Percentiles rank a stretch among this genome's conserved stretches.
Conservation (phyloP, 2,797 vertebrate species). For the Carduelis carduelis region DNA sequence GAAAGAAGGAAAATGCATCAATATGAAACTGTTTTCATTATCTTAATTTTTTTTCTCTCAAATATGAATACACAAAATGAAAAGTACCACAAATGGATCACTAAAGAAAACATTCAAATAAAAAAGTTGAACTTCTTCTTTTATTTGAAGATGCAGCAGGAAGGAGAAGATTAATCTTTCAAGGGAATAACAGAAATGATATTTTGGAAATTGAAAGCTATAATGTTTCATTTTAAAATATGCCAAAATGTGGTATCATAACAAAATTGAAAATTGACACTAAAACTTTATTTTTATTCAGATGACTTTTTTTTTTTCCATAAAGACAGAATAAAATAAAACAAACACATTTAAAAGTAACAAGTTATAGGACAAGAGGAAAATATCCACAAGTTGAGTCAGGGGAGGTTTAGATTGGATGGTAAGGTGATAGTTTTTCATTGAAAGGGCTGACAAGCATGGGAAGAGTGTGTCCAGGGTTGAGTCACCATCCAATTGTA, state of each 20-base stretch:
- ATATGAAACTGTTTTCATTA: background rate
- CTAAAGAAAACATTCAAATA: background rate
- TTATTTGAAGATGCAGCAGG: background rate
- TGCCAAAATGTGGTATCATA: background rate
- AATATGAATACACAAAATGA: background rate
- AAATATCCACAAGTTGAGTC: background rate
- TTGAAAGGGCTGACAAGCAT: background rate
- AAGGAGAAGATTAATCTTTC: slow-evolving; percentile 1
- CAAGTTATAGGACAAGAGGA: background rate
- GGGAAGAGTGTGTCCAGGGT: background rate
- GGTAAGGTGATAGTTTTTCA: background rate
- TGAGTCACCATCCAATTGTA: background rate
- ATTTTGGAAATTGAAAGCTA: slow-evolving; percentile 33
- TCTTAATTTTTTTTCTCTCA: background rate
- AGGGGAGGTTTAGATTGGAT: background rate
- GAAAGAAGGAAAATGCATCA: background rate
- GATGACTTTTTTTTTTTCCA: background rate
- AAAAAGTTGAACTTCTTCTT: slow-evolving; percentile 10
- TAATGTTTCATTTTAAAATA: slow-evolving; percentile 35
- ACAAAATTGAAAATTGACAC: slow-evolving; percentile 6
- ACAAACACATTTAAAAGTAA: background rate
- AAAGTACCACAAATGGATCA: background rate
- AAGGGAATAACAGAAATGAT: slow-evolving; percentile 9
- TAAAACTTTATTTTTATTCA: slow-evolving; percentile 47
- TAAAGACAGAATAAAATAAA: background rate